Evolutionary conservation across 2,888 invertebrate species (phyloP).

Genomic region (Salpingus planirostris): DNA sequence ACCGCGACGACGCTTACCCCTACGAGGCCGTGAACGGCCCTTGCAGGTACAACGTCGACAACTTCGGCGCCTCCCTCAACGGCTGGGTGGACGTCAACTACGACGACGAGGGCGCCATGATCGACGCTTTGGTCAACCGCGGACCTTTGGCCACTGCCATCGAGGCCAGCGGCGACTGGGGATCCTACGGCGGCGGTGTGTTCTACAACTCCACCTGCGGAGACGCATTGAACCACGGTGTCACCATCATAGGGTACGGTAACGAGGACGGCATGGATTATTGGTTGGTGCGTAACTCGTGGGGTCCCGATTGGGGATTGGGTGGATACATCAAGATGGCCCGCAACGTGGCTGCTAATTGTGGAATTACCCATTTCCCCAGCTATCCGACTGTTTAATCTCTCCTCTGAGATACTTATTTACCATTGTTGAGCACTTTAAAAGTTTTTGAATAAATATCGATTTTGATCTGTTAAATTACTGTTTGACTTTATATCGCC

Average conservation of each 20-base stretch:
- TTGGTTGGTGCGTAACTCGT: conserved; percentile 8
- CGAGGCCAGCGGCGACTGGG: conserved; percentile 3
- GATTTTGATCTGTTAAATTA: too few species aligned
- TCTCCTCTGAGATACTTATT: too few species aligned
- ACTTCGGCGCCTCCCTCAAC: conserved; percentile 27
- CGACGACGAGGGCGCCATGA: conserved; percentile 2
- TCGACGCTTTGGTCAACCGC: conserved; percentile 1
- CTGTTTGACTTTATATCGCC: too few species aligned
- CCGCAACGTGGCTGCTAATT: conserved; percentile 5
- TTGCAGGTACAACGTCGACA: conserved; percentile 24
- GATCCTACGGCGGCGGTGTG: conserved; percentile 6
- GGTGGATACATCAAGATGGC: conserved; percentile 4
- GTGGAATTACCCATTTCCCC: conserved; percentile 4
- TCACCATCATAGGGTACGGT: conserved; percentile 7
- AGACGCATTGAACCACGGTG: conserved; percentile 6
- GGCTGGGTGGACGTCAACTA: conserved; percentile 55
- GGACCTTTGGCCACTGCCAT: conserved; percentile 7
- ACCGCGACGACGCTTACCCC: conserved; percentile 47
- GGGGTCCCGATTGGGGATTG: conserved; percentile 6
- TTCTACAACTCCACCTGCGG: conserved; percentile 4
- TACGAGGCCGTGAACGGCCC: conserved; percentile 34
- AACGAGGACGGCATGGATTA: conserved; percentile 5
- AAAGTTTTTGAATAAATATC: too few species aligned
- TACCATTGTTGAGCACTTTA: too few species aligned
- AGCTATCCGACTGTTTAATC: background rate